These are phyloP conservation scores for Athripsodes cinereus DNA, from an alignment of 2,888 invertebrate genomes.

Conservation along the genomic window DNA sequence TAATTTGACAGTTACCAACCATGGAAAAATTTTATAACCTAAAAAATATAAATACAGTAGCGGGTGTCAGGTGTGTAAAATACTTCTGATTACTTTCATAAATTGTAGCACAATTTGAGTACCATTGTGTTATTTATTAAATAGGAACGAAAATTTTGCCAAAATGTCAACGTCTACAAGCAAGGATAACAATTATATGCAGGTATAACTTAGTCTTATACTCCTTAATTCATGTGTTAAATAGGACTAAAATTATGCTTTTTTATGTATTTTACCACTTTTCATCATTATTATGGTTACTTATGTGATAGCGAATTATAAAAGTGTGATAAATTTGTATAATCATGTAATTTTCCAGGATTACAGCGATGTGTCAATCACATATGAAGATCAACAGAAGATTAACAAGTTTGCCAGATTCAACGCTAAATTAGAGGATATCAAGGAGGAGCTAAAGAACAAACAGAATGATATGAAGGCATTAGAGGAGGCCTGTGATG, in stretches of 20 bases:
- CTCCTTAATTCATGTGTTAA: no score
- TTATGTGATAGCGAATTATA: not conserved
- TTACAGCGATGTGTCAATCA: conserved; percentile 91
- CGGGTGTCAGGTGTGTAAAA: no score
- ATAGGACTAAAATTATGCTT: no score
- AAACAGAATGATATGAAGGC: conserved; percentile 90
- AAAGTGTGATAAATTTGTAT: no score
- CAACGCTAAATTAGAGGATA: conserved; percentile 87
- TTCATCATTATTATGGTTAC: not conserved
- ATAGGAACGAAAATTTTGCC: no score
- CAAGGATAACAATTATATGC: not conserved
- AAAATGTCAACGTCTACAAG: not conserved
- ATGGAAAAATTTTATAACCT: no score
- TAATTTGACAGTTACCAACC: no score
- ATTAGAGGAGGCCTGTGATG: conserved; percentile 87
- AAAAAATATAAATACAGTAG: no score
- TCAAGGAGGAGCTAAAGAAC: conserved; percentile 77
- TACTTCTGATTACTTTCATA: no score
- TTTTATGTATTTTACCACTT: not conserved
- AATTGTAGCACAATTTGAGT: no score
- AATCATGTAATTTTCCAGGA: no score
- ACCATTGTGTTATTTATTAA: no score
- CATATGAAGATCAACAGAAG: conserved; percentile 94
- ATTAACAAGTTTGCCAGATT: conserved; percentile 94
- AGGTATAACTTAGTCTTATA: not conserved